Percentiles rank a stretch among this genome's conserved stretches.
Conservation (phyloP, 2,797 vertebrate genomes). For the Spinibarbus caldwelli region DNA sequence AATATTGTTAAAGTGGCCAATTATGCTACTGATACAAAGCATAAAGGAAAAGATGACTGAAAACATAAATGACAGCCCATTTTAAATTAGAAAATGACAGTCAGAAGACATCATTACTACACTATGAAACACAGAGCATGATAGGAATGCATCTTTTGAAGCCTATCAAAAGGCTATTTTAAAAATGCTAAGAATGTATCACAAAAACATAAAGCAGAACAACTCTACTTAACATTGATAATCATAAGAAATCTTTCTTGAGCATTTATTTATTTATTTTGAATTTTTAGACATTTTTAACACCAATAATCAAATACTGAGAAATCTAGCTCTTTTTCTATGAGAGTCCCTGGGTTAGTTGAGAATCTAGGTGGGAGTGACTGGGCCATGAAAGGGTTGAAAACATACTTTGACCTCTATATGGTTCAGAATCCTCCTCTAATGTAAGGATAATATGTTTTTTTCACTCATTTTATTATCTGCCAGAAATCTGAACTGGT, state of each 20-base stretch:
- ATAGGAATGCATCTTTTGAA: background rate
- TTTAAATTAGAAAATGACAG: background rate
- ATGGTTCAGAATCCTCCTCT: background rate
- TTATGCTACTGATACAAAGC: background rate
- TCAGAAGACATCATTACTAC: too few relatives aligned
- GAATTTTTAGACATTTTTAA: background rate
- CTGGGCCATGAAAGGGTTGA: background rate
- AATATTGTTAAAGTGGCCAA: constrained; percentile 11
- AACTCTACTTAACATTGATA: background rate
- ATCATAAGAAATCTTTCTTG: background rate
- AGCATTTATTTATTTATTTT: too few relatives aligned
- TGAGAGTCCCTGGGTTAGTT: background rate
- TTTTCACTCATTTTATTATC: background rate
- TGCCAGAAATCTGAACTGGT: background rate
- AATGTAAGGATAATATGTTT: background rate
- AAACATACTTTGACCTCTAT: background rate
- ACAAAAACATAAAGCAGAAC: background rate
- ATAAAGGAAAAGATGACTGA: background rate
- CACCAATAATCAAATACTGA: background rate
- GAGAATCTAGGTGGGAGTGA: background rate
- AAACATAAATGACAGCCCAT: constrained; percentile 12
- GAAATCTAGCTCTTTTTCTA: background rate
- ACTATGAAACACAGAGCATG: background rate
- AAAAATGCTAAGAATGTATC: too few relatives aligned
- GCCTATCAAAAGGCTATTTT: background rate